These are phyloP conservation scores for Craniophora ligustri DNA, from an alignment of 2,888 invertebrate genomes.

Conservation along the genomic window DNA sequence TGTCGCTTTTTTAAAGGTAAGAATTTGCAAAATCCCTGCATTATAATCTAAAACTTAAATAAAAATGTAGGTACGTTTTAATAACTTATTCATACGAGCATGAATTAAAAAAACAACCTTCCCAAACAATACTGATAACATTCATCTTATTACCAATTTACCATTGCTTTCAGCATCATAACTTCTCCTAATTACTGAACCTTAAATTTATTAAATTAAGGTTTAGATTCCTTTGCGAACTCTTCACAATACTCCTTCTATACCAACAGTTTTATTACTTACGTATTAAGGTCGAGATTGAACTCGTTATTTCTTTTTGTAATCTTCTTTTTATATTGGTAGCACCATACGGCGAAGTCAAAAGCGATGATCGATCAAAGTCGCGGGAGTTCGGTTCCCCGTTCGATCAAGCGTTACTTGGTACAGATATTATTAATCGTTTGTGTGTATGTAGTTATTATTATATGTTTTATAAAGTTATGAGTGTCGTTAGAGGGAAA, in stretches of 20 bases:
- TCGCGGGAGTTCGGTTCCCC: conserved; percentile 58
- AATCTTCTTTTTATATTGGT: conserved; percentile 40
- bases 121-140: conserved; percentile 55
- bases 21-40: conserved; percentile 24
- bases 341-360: conserved; percentile 55
- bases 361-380: conserved; percentile 64
- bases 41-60: conserved; percentile 9
- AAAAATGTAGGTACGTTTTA: neutral
- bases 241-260: neutral
- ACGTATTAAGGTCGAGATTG: conserved; percentile 16
- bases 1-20: too few relatives aligned
- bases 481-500: conserved; percentile 16
- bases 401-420: conserved; percentile 65
- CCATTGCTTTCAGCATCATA: neutral
- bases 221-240: conserved; percentile 5
- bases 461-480: conserved; percentile 21
- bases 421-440: conserved; percentile 66
- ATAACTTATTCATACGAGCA: conserved; percentile 47
- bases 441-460: conserved; percentile 43
- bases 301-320: neutral
- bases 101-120: conserved; percentile 49
- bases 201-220: neutral
- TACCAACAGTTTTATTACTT: neutral
- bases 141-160: conserved; percentile 26
- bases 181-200: neutral